Evolutionary conservation across 2,888 invertebrate genomes (phyloP).

Genomic region (Argyra leucocephala): DNA sequence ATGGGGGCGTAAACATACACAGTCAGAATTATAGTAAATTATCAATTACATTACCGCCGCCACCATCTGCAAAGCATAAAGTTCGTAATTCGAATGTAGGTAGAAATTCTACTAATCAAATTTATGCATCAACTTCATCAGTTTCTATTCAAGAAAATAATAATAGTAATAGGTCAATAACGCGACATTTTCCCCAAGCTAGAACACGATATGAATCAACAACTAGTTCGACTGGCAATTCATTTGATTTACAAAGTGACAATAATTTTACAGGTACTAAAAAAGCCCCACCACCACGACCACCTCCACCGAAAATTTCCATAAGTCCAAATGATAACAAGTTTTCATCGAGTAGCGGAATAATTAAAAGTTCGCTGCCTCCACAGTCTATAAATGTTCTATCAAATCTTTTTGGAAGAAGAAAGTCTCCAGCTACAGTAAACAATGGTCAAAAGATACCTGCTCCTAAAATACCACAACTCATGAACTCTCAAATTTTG

Average conservation of each 20-base stretch:
- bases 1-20: slow-evolving; percentile 31
- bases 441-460: slow-evolving; percentile 21
- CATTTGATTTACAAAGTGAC: slow-evolving; percentile 28
- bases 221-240: slow-evolving; percentile 39
- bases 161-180: slow-evolving; percentile 30
- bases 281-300: slow-evolving; percentile 41
- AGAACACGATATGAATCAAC: slow-evolving; percentile 36
- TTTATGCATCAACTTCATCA: neutral
- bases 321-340: slow-evolving; percentile 27
- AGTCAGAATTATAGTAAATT: slow-evolving; percentile 20
- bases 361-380: slow-evolving; percentile 23
- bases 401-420: slow-evolving; percentile 37
- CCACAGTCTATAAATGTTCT: slow-evolving; percentile 35
- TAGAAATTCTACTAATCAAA: neutral
- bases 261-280: slow-evolving; percentile 24
- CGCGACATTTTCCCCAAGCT: slow-evolving; percentile 37
- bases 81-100: neutral
- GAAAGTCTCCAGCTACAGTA: neutral
- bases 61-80: slow-evolving; percentile 28
- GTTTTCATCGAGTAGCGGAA: slow-evolving; percentile 19
- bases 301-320: slow-evolving; percentile 38
- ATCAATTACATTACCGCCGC: slow-evolving; percentile 40
- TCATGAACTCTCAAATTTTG: neutral
- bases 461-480: slow-evolving; percentile 22
- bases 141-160: slow-evolving; percentile 18